Evolutionary conservation across 2,888 invertebrate species (phyloP).

Genomic region (Agrotis exclamationis): DNA sequence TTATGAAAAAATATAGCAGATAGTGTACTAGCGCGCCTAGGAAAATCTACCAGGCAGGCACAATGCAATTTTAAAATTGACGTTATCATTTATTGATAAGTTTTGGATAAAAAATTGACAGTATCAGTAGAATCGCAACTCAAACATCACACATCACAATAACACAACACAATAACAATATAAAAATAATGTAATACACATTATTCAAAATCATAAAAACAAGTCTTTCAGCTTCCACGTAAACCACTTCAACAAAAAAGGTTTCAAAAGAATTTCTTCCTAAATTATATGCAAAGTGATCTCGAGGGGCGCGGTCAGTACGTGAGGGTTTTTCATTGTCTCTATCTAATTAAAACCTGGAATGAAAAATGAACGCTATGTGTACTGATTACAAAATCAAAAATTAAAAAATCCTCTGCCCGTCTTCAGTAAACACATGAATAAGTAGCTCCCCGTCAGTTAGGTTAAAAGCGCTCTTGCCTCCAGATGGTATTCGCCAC

Average conservation of each 20-base stretch:
- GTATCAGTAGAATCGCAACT: no score
- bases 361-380: slow-evolving; percentile 61
- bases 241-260: slow-evolving; percentile 34
- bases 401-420: slow-evolving; percentile 44
- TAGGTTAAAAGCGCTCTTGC: slow-evolving; percentile 57
- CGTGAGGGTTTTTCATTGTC: slow-evolving; percentile 63
- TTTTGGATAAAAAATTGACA: no score
- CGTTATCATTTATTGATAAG: neutral
- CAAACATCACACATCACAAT: no score
- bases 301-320: slow-evolving; percentile 51
- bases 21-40: no score
- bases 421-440: slow-evolving; percentile 53
- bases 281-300: slow-evolving; percentile 62
- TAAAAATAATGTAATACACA: no score
- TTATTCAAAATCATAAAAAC: neutral
- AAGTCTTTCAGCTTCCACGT: neutral
- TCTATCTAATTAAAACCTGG: slow-evolving; percentile 62
- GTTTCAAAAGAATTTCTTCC: slow-evolving; percentile 37
- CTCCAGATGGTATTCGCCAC: slow-evolving; percentile 52
- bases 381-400: slow-evolving; percentile 61
- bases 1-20: neutral
- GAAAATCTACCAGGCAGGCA: neutral
- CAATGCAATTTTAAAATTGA: neutral
- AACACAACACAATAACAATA: no score
- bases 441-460: slow-evolving; percentile 56